A percentile compares a stretch with the other conserved stretches of the same genome.
Conservation (phyloP, 2,113 vertebrate genomes). For the Lethenteron reissneri region DNA sequence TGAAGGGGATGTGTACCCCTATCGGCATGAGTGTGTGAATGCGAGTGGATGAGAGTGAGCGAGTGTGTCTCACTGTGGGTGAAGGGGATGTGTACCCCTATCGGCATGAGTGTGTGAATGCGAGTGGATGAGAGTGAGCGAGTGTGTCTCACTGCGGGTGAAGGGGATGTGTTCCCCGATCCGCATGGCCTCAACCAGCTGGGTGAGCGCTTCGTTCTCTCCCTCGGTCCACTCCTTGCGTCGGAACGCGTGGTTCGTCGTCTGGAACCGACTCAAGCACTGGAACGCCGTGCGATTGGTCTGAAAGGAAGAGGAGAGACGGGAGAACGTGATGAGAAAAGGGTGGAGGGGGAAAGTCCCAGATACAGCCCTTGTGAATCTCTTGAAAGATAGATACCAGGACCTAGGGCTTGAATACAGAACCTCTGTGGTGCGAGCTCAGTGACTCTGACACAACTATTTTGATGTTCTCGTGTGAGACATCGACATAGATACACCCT, state of each 20-base stretch:
- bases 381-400: too few species aligned
- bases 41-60: not conserved
- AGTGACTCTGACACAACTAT: not conserved
- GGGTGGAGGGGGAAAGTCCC: not conserved
- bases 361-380: not conserved
- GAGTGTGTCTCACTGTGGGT: constrained; percentile 35
- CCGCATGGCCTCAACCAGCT: constrained; percentile 62
- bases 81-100: constrained; percentile 30
- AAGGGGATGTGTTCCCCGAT: constrained; percentile 60
- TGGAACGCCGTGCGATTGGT: constrained; percentile 61
- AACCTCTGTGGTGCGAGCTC: not conserved
- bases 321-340: not conserved
- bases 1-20: constrained; percentile 31
- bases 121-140: not conserved
- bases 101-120: too few species aligned
- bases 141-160: constrained; percentile 36
- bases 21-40: too few species aligned
- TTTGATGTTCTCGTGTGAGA: not conserved
- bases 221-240: constrained; percentile 31
- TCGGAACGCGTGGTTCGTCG: constrained; percentile 33
- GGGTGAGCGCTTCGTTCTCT: constrained; percentile 42
- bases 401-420: not conserved
- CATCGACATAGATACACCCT: not conserved
- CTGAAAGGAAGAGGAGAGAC: constrained; percentile 19
- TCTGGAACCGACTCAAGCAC: constrained; percentile 64